Conservation (phyloP, 2,113 vertebrate genomes). For the Prochilodus magdalenae region DNA sequence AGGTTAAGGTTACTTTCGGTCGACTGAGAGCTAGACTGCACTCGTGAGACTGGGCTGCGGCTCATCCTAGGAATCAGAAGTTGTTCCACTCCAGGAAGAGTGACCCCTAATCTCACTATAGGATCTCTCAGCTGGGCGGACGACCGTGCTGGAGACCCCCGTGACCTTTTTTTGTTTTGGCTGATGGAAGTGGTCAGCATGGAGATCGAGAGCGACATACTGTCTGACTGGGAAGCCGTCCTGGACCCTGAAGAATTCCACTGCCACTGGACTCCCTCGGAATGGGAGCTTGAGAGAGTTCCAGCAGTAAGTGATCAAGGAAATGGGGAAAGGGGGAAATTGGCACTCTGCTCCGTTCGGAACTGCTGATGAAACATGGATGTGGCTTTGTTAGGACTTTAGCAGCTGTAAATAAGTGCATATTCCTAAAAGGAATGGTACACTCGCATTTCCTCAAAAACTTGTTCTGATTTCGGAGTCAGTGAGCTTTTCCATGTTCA, state of each 20-base stretch:
- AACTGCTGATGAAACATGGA: no score
- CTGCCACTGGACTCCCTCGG: slow-evolving; percentile 38
- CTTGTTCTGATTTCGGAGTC: no score
- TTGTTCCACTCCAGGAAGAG: not conserved
- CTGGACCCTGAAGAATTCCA: not conserved
- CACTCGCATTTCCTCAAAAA: no score
- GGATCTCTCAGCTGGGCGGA: slow-evolving; percentile 5
- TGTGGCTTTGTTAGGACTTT: no score
- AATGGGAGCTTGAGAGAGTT: slow-evolving; percentile 59
- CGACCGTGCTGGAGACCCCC: not conserved
- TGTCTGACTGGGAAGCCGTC: slow-evolving; percentile 47
- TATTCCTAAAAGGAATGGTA: no score
- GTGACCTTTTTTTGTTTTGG: slow-evolving; percentile 9
- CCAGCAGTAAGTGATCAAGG: slow-evolving; percentile 61
- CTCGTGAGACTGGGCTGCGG: not conserved
- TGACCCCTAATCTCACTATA: not conserved
- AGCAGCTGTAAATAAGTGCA: no score
- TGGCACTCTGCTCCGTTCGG: not conserved
- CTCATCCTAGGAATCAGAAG: not conserved
- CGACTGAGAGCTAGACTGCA: not conserved
- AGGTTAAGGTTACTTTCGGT: slow-evolving; percentile 32
- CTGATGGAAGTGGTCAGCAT: slow-evolving; percentile 37
- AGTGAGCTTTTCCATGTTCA: no score
- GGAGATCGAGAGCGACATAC: slow-evolving; percentile 37
- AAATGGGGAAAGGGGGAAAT: not conserved